A percentile compares a stretch with the other conserved stretches of the same genome.
phyloP scores from a whole-genome alignment of 2,113 vertebrate species.

The Crotalus horridus region DNA sequence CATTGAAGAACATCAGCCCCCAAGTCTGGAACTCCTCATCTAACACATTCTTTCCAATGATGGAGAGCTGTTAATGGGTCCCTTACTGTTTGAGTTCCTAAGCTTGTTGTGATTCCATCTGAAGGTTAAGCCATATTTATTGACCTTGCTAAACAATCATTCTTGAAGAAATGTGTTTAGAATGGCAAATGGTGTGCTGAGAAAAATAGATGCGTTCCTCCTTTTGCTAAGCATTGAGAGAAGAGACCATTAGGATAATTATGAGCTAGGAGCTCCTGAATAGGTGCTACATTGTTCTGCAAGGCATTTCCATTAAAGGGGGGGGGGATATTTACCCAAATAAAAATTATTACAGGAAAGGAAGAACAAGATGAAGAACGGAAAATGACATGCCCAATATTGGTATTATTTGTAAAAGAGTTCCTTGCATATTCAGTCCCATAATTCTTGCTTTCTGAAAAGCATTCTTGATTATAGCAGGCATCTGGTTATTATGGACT shows the following conservation, averaged over 20 bases:
- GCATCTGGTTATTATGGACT: constrained; percentile 23
- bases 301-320: not conserved
- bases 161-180: not conserved
- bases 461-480: constrained; percentile 10
- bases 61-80: not conserved
- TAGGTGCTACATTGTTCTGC: not conserved
- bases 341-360: constrained; percentile 6
- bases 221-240: not conserved
- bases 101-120: not conserved
- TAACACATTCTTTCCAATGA: not conserved
- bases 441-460: not conserved
- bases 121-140: not conserved
- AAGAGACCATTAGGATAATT: not conserved
- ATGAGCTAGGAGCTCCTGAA: not conserved
- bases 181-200: not conserved
- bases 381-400: constrained; percentile 6
- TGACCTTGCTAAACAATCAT: not conserved
- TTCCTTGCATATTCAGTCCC: not conserved
- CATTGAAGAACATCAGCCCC: not conserved
- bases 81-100: not conserved
- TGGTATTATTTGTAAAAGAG: not conserved
- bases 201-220: not conserved
- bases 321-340: not conserved
- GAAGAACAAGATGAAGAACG: not conserved
- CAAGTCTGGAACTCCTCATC: not conserved